Conservation (phyloP, 2,113 vertebrate species). For the Etheostoma spectabile region DNA sequence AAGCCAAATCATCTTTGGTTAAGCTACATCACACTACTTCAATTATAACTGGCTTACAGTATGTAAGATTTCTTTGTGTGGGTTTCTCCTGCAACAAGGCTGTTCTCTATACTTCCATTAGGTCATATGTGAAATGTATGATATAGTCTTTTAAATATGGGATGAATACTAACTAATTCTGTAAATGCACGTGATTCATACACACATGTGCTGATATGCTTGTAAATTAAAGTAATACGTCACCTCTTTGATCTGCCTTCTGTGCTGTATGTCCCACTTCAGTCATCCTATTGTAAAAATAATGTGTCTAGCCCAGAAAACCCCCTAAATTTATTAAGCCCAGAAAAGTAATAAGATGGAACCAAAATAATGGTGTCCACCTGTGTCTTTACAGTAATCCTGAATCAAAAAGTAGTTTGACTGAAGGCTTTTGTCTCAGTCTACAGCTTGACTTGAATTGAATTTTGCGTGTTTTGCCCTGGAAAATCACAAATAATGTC, state of each 20-base stretch:
- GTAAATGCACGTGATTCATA: constrained; percentile 43
- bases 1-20: constrained; percentile 20
- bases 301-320: background rate
- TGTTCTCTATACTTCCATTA: constrained; percentile 48
- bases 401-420: background rate
- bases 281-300: constrained; percentile 38
- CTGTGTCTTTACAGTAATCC: constrained; percentile 16
- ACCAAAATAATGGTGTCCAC: constrained; percentile 12
- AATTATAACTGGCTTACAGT: constrained; percentile 42
- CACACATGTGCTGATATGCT: constrained; percentile 46
- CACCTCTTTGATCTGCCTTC: constrained; percentile 53
- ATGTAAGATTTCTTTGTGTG: constrained; percentile 49
- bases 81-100: constrained; percentile 38
- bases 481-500: background rate
- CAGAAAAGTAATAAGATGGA: constrained; percentile 27
- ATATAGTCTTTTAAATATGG: constrained; percentile 47
- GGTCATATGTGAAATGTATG: constrained; percentile 32
- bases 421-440: background rate
- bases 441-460: background rate
- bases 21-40: constrained; percentile 57
- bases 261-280: constrained; percentile 1
- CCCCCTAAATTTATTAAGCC: constrained; percentile 9
- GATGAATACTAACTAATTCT: constrained; percentile 46
- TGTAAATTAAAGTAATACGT: constrained; percentile 43
- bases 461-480: background rate